Evolutionary conservation across 2,797 vertebrate genomes (phyloP), one percentile per base, ranked within the genome.

Genomic region (Gymnoscopelus braueri): DNA sequence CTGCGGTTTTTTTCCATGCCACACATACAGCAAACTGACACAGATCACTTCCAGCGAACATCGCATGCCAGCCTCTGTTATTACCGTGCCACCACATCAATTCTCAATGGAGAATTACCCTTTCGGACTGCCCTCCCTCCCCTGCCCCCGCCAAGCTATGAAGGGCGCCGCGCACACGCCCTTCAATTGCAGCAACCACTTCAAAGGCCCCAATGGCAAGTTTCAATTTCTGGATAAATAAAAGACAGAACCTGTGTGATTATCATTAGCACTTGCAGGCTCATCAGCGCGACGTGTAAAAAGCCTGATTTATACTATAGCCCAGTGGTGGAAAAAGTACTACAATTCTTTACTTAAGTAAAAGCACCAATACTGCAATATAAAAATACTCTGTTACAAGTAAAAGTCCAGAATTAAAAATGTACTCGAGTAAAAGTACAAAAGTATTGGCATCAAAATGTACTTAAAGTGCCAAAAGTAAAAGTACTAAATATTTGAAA

Each of bases 111-210:
- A 53, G 13, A 15, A 69, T 56, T 29, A 53, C 3, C 3, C 49
- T 11, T 69, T 61, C 71, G n/a, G 32, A 29, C 62, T 60, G n/a
- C 23, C 53, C n/a, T 73, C 15, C 54, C 13, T 14, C 10, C 35
- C 15, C 39, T 8, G 9, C 39, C 26, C 8, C 14, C 24, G 54
- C 24, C 23, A 29, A 29, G 53, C 57, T 10, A 5, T 52, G 48
- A 74, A 35, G 55, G 14, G 26, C 26, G 39, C 76, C 26, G 39
- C 76, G 80, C 65, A 60, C 29, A 63, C 56, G 35, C 60, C 52
- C 50, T 63, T 55, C 54, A 68, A 65, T 59, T 35, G 39, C 26
- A 68, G 51, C 58, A 76, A 83, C 73, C 81, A 88, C 82, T 75
- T 84, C 78, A 85, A 78, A 81, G 70, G 32, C 62, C 67, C 57